Conservation (phyloP, 1,140 invertebrate genomes). For the Bombus impatiens region DNA sequence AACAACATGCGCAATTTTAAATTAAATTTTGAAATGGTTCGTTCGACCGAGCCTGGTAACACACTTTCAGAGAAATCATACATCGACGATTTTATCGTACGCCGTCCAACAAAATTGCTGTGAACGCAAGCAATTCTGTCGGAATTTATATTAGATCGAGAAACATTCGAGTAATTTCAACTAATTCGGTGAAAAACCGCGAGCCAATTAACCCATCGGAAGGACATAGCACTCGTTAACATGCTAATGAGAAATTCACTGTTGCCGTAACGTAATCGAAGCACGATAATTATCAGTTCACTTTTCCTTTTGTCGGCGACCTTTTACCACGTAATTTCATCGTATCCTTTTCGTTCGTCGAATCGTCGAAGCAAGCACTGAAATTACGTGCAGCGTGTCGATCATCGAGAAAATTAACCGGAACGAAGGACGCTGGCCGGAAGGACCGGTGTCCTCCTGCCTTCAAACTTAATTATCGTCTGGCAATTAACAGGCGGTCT, state of each 20-base stretch:
- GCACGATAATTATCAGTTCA: neutral
- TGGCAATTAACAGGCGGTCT: slow-evolving; percentile 63
- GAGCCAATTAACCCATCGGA: too few species aligned
- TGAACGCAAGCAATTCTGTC: too few species aligned
- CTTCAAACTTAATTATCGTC: slow-evolving; percentile 68
- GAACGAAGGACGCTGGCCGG: slow-evolving; percentile 12
- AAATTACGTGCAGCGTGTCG: slow-evolving; percentile 10
- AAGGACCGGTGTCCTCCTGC: slow-evolving; percentile 34
- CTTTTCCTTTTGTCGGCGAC: neutral
- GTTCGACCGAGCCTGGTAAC: too few species aligned
- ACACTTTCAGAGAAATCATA: too few species aligned
- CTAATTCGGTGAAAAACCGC: too few species aligned
- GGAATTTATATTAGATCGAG: too few species aligned
- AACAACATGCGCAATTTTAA: too few species aligned
- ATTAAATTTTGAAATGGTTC: too few species aligned
- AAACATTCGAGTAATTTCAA: too few species aligned
- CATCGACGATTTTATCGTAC: too few species aligned
- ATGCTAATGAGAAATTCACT: neutral
- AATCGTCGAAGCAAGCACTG: neutral
- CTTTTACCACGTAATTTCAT: neutral
- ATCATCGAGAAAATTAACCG: slow-evolving; percentile 38
- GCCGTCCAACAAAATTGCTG: too few species aligned
- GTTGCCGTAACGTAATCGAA: neutral
- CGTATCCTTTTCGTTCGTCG: neutral
- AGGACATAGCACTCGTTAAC: too few species aligned